These are phyloP conservation scores for Parasteatoda lunata DNA, from an alignment of 2,888 invertebrate species.

Conservation along the genomic window DNA sequence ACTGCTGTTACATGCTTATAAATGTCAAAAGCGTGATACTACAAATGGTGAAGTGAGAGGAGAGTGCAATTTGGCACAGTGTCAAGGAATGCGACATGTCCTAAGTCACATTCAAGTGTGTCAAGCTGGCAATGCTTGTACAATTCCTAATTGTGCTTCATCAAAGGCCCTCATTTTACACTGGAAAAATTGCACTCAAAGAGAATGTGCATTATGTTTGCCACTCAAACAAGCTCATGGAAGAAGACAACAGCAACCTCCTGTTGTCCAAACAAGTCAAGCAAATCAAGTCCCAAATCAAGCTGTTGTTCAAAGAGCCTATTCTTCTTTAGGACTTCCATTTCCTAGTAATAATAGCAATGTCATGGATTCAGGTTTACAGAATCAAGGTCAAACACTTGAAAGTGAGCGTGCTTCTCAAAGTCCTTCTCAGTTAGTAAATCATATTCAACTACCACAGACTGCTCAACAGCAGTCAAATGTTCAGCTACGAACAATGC, in stretches of 20 bases:
- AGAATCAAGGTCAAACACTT: constrained; percentile 3
- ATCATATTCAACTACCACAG: constrained; percentile 41
- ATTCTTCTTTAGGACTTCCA: constrained; percentile 85
- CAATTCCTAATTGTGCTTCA: constrained; percentile 97
- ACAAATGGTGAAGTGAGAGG: constrained; percentile 68
- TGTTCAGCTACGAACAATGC: constrained; percentile 68
- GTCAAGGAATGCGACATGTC: constrained; percentile 99
- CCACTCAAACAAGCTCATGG: constrained; percentile 89
- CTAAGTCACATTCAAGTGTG: constrained; percentile 98
- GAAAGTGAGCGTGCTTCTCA: constrained; percentile 39
- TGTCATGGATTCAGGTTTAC: background rate
- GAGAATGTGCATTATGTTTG: constrained; percentile 97
- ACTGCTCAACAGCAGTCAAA: constrained; percentile 49
- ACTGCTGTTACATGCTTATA: constrained; percentile 96
- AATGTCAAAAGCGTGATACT: constrained; percentile 95
- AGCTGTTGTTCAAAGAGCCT: constrained; percentile 83
- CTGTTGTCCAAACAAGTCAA: constrained; percentile 74
- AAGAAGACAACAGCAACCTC: constrained; percentile 67
- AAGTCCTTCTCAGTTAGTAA: constrained; percentile 42
- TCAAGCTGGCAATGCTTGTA: constrained; percentile 91
- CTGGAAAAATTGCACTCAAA: constrained; percentile 97
- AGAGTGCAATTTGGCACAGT: constrained; percentile 92
- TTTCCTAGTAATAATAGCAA: constrained; percentile 61
- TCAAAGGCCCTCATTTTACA: constrained; percentile 98
- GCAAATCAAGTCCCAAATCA: constrained; percentile 67